phyloP scores from a whole-genome alignment of 2,888 invertebrate species.

The Scaptomyza parva region DNA sequence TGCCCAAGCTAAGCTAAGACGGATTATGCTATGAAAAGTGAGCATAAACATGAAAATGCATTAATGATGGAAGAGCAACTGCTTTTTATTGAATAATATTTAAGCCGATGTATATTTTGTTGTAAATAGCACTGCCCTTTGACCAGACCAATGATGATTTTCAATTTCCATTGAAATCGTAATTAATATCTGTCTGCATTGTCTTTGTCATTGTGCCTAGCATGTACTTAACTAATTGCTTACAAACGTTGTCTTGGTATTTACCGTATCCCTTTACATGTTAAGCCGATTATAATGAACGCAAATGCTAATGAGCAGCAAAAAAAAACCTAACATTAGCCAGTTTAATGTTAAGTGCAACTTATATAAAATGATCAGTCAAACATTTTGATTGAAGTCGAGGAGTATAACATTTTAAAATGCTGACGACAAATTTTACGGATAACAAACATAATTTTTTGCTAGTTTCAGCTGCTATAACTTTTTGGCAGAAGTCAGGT shows the following conservation, averaged over 20 bases:
- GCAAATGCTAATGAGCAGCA: not conserved
- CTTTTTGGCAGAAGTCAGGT: too few species aligned
- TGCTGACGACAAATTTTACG: too few species aligned
- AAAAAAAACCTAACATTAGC: not conserved
- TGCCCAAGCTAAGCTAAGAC: conserved; percentile 26
- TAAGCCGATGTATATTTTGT: not conserved
- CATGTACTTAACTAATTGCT: conserved; percentile 14
- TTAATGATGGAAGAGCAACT: not conserved
- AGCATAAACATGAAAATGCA: not conserved
- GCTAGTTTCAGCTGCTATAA: not conserved
- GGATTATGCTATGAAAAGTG: conserved; percentile 13
- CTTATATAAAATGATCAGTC: too few species aligned
- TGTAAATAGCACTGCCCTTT: not conserved
- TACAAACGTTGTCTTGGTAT: conserved; percentile 1
- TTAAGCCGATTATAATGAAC: conserved; percentile 1
- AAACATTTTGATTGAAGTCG: not conserved
- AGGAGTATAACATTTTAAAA: too few species aligned
- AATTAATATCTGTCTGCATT: not conserved
- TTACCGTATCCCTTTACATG: not conserved
- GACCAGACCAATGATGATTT: not conserved
- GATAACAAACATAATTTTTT: too few species aligned
- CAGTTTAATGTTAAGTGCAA: not conserved
- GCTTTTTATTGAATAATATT: not conserved
- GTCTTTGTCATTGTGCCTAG: not conserved
- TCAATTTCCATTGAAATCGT: not conserved